Evolutionary conservation across 2,113 vertebrate genomes (phyloP), one percentile per base, ranked within the genome.

Genomic region (Atherinomorus stipes): DNA sequence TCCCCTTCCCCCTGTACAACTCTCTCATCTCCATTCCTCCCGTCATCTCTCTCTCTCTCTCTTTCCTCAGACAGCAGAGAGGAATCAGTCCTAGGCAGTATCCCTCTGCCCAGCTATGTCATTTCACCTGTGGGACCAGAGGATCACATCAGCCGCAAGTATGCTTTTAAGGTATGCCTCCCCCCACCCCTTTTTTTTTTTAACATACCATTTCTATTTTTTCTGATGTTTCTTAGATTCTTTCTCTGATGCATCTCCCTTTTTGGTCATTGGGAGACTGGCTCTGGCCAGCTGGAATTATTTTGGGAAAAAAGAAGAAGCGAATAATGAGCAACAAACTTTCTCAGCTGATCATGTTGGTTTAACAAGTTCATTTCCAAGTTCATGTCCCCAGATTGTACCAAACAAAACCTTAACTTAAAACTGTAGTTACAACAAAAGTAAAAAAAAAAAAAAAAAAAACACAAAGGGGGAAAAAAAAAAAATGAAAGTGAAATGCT

Each of bases 71-170:
- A 99, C 89, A 98, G 96, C 93, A 95, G 97, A 95, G 97, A 99
- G 89, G 97, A 99, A 80, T 93, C 88, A 0, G 94, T 99, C 67
- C 89, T 99, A 4, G 97, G 97, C 18, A 98, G 96, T 91, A 97
- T 99, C 66, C 97, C 97, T 18, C 85, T 99, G 84, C 97, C 96
- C 84, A 97, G 97, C 86, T 99, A 99, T 0, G 93, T 96, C 19
- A 94, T 96, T 85, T 95, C 96, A 37, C 88, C 95, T 0, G 95
- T 98, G 78, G 95, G 91, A 70, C 89, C 94, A 0, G 96, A 97
- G 65, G 97, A 99, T 89, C 97, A 96, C 47, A 97, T 98, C 80
- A 96, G 94, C 88, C 96, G 97, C 86, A 99, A 97, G 80, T 97
- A 95, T 89, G 96, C 97, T 79, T 99, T 99, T 78, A 99, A 98